Conservation (phyloP, 2,113 vertebrate genomes). For the Cyanoderma ruficeps region DNA sequence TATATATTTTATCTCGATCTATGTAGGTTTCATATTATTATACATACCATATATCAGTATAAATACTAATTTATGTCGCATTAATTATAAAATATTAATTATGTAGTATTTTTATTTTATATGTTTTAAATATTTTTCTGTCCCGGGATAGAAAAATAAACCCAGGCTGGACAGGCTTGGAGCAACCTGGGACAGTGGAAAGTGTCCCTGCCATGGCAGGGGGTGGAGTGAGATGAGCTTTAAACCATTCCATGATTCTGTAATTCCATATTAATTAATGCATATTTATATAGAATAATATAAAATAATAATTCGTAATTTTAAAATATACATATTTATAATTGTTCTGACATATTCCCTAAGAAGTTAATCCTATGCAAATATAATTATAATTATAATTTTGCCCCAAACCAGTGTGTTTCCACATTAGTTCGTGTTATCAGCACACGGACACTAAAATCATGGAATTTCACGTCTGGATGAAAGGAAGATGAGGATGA, state of each 20-base stretch:
- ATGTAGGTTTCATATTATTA: neutral
- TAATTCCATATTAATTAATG: neutral
- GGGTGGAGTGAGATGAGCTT: neutral
- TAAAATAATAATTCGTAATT: too few relatives aligned
- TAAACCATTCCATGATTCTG: neutral
- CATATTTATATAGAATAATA: neutral
- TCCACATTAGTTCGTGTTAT: neutral
- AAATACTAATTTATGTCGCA: neutral
- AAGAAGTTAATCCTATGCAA: neutral
- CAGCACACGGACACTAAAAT: neutral
- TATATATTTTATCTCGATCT: neutral
- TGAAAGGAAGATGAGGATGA: neutral
- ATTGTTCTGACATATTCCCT: neutral
- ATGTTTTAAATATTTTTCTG: neutral
- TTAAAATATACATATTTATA: neutral
- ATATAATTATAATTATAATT: neutral
- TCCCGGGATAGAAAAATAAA: accelerated
- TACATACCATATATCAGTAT: too few relatives aligned
- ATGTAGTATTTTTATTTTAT: too few relatives aligned
- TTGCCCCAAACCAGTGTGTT: accelerated
- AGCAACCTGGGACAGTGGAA: neutral
- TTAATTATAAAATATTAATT: neutral
- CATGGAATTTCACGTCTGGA: neutral
- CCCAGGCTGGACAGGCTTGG: neutral
- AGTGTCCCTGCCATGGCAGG: neutral